Evolutionary conservation across 2,113 vertebrate species (phyloP).

Genomic region (Scomber colias): DNA sequence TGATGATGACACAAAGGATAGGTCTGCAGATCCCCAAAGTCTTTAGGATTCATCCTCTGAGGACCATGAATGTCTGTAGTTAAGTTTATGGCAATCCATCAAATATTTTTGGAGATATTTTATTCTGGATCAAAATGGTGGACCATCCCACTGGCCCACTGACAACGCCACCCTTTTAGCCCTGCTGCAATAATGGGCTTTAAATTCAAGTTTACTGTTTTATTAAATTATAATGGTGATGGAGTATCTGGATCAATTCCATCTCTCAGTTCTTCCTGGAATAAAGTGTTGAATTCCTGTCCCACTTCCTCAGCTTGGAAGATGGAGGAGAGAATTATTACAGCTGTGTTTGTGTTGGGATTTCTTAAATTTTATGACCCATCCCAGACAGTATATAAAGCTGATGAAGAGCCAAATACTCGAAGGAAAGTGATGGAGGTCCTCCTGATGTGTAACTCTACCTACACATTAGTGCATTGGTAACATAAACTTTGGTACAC

Average conservation of each 20-base stretch:
- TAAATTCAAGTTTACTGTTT: too few relatives aligned
- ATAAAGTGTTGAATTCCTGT: constrained; percentile 4
- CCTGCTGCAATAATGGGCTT: too few relatives aligned
- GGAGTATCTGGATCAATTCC: too few relatives aligned
- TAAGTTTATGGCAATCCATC: too few relatives aligned
- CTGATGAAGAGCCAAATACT: constrained; percentile 26
- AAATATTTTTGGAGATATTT: too few relatives aligned
- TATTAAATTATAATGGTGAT: background rate
- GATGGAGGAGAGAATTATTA: constrained; percentile 20
- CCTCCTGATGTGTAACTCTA: constrained; percentile 9
- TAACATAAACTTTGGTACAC: background rate
- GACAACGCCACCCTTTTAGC: too few relatives aligned
- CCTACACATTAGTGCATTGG: background rate
- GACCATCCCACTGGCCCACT: too few relatives aligned
- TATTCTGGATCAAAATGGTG: too few relatives aligned
- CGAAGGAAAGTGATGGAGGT: constrained; percentile 27
- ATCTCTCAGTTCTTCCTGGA: constrained; percentile 8
- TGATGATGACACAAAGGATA: too few relatives aligned
- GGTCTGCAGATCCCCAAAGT: too few relatives aligned
- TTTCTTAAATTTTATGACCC: constrained; percentile 36
- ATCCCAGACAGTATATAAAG: constrained; percentile 35
- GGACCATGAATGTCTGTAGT: too few relatives aligned
- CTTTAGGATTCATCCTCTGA: too few relatives aligned
- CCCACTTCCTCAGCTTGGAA: constrained; percentile 6
- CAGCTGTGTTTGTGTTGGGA: constrained; percentile 32